Evolutionary conservation across 2,797 vertebrate genomes (phyloP).

Genomic region (Etheostoma perlongum): DNA sequence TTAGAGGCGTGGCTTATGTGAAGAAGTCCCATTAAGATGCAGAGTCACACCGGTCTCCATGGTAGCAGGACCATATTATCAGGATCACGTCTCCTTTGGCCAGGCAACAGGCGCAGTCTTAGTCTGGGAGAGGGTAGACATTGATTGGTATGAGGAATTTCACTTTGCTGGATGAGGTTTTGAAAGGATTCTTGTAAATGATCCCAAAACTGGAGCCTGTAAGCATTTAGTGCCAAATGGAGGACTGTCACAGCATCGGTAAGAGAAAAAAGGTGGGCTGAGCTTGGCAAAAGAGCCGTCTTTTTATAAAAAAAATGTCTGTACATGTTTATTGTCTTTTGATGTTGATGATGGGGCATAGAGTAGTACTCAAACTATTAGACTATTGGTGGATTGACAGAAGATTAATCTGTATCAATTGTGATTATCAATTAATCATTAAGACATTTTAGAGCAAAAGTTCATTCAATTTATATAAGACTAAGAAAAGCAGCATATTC

Average conservation of each 20-base stretch:
- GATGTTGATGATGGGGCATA: neutral
- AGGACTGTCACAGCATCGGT: neutral
- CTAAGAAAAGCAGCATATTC: too few species aligned
- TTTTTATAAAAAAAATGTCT: neutral
- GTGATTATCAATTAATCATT: neutral
- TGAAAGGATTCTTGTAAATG: neutral
- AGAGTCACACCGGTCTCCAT: conserved; percentile 77
- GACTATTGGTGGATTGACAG: neutral
- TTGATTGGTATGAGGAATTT: conserved; percentile 6
- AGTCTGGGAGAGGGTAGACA: conserved; percentile 7
- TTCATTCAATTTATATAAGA: neutral
- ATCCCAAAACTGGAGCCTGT: neutral
- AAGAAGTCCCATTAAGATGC: conserved; percentile 81
- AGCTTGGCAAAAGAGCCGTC: neutral
- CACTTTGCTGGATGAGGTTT: neutral
- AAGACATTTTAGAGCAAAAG: neutral
- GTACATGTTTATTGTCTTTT: neutral
- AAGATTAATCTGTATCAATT: neutral
- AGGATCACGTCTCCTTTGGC: conserved; percentile 61
- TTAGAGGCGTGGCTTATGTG: conserved; percentile 71
- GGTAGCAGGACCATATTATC: conserved; percentile 66
- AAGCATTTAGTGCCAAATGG: neutral
- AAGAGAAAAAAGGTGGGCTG: neutral
- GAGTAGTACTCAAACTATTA: neutral
- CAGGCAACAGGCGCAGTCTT: conserved; percentile 16